Evolutionary conservation across 2,113 vertebrate species (phyloP).

Genomic region (Corythornis cristatus): DNA sequence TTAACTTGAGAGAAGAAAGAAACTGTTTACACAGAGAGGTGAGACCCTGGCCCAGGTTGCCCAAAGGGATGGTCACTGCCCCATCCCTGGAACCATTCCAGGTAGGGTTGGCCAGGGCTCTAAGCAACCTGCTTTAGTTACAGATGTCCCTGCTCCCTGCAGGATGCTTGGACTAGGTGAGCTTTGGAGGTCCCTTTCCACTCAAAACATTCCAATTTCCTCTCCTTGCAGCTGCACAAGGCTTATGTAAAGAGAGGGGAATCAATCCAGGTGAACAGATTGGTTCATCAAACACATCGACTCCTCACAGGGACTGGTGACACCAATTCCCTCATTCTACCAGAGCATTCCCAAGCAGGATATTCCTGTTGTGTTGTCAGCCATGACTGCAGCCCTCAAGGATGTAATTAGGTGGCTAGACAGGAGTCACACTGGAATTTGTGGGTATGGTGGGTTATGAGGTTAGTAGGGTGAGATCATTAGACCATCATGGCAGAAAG

Average conservation of each 20-base stretch:
- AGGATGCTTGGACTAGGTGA: neutral
- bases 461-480: neutral
- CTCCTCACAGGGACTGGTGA: neutral
- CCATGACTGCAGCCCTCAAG: neutral
- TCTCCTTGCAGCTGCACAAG: neutral
- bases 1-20: neutral
- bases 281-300: neutral
- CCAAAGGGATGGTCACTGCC: neutral
- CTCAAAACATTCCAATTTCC: neutral
- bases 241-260: neutral
- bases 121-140: neutral
- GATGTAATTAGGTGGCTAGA: slow-evolving; percentile 27
- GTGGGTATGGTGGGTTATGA: neutral
- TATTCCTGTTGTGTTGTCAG: slow-evolving; percentile 38
- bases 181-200: neutral
- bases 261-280: neutral
- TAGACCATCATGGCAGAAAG: neutral
- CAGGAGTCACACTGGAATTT: neutral
- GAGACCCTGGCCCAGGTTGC: neutral
- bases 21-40: neutral
- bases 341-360: neutral
- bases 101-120: neutral
- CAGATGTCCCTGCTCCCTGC: neutral
- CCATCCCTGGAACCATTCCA: neutral
- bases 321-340: neutral